Percentiles rank a stretch among this genome's conserved stretches.
phyloP scores from a whole-genome alignment of 2,888 invertebrate species.

The Ephialtes manifestator region DNA sequence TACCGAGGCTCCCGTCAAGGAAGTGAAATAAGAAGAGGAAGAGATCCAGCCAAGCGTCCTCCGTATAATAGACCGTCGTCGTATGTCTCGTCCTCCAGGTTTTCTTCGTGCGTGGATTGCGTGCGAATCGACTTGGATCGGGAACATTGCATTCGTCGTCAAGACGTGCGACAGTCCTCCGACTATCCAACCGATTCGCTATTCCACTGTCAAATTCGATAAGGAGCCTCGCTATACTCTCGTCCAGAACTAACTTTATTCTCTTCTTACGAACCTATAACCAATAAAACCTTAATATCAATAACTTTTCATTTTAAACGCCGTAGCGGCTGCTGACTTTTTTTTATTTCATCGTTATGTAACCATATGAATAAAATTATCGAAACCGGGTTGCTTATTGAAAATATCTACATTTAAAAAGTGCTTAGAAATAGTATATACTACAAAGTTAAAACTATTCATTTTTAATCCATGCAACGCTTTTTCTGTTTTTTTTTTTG shows the following conservation, averaged over 20 bases:
- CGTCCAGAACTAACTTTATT: neutral
- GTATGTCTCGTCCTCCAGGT: constrained; percentile 60
- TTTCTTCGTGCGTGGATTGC: constrained; percentile 64
- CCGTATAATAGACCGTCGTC: constrained; percentile 68
- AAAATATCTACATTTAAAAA: no score
- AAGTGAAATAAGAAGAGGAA: constrained; percentile 57
- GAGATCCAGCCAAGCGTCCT: constrained; percentile 42
- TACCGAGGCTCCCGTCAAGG: constrained; percentile 20
- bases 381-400: no score
- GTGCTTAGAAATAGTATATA: neutral
- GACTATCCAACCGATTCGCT: neutral
- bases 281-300: neutral
- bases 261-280: neutral
- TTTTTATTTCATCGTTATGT: no score
- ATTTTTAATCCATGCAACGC: no score
- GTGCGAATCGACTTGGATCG: constrained; percentile 60
- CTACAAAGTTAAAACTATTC: no score
- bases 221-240: neutral
- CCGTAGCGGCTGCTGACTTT: no score
- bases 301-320: no score
- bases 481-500: no score
- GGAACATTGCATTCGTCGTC: constrained; percentile 4
- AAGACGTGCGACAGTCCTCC: neutral
- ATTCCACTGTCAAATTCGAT: constrained; percentile 17
- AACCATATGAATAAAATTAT: no score